Percentiles rank a stretch among this genome's conserved stretches.
Evolutionary conservation across 2,888 invertebrate species (phyloP).

Genomic region (Rugalucina vietnamica): DNA sequence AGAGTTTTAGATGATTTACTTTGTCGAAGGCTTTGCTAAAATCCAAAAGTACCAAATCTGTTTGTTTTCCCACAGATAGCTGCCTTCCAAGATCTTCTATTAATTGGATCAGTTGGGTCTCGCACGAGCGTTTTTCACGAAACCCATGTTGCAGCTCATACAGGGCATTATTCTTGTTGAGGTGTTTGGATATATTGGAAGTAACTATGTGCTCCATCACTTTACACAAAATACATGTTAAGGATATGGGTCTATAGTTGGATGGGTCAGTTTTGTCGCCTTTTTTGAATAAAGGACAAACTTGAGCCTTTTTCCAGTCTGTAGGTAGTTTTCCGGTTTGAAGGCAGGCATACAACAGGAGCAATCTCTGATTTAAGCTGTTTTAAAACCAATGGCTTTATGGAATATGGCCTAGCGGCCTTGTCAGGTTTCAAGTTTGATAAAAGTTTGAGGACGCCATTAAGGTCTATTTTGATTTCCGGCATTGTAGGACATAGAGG

Average conservation of each 20-base stretch:
- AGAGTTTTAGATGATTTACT: not conserved
- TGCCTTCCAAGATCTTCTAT: not conserved
- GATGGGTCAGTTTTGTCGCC: too few species aligned
- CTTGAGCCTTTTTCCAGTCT: too few species aligned
- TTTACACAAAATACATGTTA: not conserved
- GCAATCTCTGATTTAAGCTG: not conserved
- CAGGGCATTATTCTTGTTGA: too few species aligned
- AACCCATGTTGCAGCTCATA: not conserved
- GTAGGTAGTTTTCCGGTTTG: too few species aligned
- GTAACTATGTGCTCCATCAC: not conserved
- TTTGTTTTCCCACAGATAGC: not conserved
- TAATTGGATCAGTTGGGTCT: not conserved
- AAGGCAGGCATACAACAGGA: not conserved
- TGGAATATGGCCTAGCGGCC: not conserved
- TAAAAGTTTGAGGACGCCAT: constrained; percentile 3
- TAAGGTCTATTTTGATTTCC: constrained; percentile 18
- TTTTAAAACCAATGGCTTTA: constrained; percentile 8
- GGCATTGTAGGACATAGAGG: not conserved
- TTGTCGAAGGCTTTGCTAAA: not conserved
- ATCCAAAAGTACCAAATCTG: not conserved
- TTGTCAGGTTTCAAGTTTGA: constrained; percentile 1
- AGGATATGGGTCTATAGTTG: too few species aligned
- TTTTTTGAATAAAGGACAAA: too few species aligned
- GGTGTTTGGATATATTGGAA: not conserved
- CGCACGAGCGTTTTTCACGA: not conserved